A percentile compares a stretch with the other conserved stretches of the same genome.
phyloP scores from a whole-genome alignment of 2,113 vertebrate species.

The Sturnira hondurensis region DNA sequence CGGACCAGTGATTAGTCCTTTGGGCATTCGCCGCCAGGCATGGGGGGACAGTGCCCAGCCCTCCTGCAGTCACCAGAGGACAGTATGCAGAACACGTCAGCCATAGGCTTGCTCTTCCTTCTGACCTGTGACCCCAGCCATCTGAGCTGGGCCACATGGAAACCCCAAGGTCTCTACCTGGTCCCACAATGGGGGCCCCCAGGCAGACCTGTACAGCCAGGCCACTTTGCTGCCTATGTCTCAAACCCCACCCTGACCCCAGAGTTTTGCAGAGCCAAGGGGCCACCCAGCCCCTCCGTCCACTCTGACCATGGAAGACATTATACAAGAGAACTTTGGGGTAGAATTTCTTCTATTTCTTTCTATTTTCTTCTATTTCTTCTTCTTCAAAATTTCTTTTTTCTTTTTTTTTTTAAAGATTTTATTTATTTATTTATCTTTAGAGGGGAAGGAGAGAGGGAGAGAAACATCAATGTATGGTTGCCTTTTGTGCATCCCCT shows the following conservation, averaged over 20 bases:
- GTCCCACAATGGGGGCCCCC: neutral
- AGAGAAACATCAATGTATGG: no score
- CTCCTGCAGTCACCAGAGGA: neutral
- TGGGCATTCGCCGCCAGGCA: neutral
- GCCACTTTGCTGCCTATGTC: neutral
- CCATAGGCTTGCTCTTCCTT: neutral
- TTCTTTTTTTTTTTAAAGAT: no score
- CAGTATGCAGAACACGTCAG: neutral
- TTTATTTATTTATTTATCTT: no score
- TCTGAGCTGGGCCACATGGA: neutral
- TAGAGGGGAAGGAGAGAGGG: no score
- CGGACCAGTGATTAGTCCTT: neutral
- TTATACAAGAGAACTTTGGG: neutral
- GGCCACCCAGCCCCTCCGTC: neutral
- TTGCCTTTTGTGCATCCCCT: no score
- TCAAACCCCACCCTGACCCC: neutral
- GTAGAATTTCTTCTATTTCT: no score
- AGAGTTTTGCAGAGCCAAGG: neutral
- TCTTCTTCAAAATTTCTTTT: no score
- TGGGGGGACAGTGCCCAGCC: fast-evolving
- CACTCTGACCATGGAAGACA: neutral
- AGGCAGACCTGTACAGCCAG: neutral
- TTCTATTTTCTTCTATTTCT: no score
- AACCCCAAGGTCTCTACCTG: neutral
- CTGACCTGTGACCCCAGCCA: neutral